A percentile compares a stretch with the other conserved stretches of the same genome.
phyloP scores from a whole-genome alignment of 2,797 vertebrate genomes.

The Picus viridis region DNA sequence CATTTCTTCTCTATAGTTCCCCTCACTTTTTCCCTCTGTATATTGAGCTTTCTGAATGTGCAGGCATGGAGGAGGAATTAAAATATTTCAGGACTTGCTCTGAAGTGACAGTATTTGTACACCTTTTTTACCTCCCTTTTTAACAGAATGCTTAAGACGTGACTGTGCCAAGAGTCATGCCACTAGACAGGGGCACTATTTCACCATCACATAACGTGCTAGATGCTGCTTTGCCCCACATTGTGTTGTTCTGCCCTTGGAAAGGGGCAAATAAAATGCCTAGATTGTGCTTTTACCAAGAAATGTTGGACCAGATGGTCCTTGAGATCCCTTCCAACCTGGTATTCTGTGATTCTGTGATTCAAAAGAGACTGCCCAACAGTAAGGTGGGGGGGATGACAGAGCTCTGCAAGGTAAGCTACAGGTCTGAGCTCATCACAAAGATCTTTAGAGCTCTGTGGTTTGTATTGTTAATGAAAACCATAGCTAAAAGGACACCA shows the following conservation, averaged over 20 bases:
- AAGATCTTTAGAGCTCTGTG: not conserved
- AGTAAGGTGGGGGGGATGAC: not conserved
- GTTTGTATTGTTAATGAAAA: not conserved
- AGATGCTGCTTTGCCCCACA: not conserved
- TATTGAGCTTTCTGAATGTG: not conserved
- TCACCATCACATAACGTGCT: not conserved
- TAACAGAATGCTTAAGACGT: not conserved
- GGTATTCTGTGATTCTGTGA: not conserved
- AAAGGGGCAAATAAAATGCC: not conserved
- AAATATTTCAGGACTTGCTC: not conserved
- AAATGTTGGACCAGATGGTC: not conserved
- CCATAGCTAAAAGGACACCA: not conserved
- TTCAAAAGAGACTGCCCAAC: accelerated
- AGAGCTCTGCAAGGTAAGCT: not conserved
- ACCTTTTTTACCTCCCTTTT: not conserved
- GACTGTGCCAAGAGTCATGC: not conserved
- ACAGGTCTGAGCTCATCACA: not conserved
- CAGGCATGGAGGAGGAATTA: not conserved
- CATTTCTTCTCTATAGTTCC: not conserved
- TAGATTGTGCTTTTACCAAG: not conserved
- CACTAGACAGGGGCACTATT: not conserved
- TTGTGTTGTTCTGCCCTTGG: not conserved
- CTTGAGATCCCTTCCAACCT: not conserved
- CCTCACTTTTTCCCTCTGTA: not conserved
- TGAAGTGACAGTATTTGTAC: not conserved